Percentiles rank a stretch among this genome's conserved stretches.
Evolutionary conservation across 2,797 vertebrate genomes (phyloP).

Genomic region (Myotis myotis): DNA sequence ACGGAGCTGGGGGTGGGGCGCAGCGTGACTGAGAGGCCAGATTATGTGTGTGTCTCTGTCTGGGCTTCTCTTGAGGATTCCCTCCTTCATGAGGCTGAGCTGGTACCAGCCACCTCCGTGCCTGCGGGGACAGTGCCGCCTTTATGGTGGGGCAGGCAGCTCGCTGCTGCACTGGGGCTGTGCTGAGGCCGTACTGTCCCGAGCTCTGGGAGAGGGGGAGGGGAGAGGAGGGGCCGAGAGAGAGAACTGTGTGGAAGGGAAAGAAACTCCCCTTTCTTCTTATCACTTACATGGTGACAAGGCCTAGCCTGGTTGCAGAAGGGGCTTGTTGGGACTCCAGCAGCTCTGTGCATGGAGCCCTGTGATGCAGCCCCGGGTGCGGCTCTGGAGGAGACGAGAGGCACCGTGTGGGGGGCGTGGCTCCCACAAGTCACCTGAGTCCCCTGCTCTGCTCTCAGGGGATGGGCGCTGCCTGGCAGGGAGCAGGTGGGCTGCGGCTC

Average conservation of each 20-base stretch:
- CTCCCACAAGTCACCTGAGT: neutral
- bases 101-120: slow-evolving; percentile 74
- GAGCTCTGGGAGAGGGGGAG: neutral
- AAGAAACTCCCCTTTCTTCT: slow-evolving; percentile 66
- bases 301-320: slow-evolving; percentile 70
- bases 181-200: slow-evolving; percentile 58
- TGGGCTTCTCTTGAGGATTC: slow-evolving; percentile 63
- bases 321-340: slow-evolving; percentile 68
- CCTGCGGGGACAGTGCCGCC: slow-evolving; percentile 68
- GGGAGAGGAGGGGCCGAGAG: no score
- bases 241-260: neutral
- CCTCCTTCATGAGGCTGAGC: slow-evolving; percentile 39
- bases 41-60: slow-evolving; percentile 52
- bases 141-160: slow-evolving; percentile 70
- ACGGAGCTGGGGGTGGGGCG: neutral
- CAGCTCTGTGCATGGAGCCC: neutral
- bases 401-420: slow-evolving; percentile 39
- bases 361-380: slow-evolving; percentile 61
- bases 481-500: neutral
- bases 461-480: neutral
- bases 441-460: neutral
- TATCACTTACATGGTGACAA: slow-evolving; percentile 69
- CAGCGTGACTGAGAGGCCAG: neutral
- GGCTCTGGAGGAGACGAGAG: slow-evolving; percentile 46
- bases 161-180: slow-evolving; percentile 6